phyloP scores from a whole-genome alignment of 1,140 invertebrate species.

The Temnothorax curvispinosus region DNA sequence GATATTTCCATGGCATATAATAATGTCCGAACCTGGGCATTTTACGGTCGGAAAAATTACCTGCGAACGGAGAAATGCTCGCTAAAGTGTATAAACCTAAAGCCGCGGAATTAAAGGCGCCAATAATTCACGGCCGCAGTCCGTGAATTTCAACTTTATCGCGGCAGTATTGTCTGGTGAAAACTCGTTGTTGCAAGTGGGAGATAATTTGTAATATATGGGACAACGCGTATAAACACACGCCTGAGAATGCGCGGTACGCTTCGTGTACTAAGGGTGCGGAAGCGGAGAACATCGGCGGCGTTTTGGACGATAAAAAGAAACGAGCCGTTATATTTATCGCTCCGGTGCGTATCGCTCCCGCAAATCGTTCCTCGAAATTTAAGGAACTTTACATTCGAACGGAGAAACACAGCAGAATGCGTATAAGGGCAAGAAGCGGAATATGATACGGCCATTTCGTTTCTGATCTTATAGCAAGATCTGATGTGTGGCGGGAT shows the following conservation, averaged over 20 bases:
- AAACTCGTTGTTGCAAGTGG: conserved; percentile 61
- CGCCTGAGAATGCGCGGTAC: conserved; percentile 11
- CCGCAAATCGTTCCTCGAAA: conserved; percentile 23
- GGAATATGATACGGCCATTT: neutral
- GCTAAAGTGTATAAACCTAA: conserved; percentile 76
- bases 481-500: neutral
- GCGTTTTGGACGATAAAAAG: conserved; percentile 40
- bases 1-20: neutral
- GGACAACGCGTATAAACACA: conserved; percentile 33
- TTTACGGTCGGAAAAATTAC: conserved; percentile 41
- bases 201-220: conserved; percentile 56
- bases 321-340: conserved; percentile 48
- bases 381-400: conserved; percentile 31
- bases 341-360: neutral
- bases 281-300: conserved; percentile 24
- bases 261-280: conserved; percentile 3
- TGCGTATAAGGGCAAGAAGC: neutral
- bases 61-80: neutral
- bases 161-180: conserved; percentile 53
- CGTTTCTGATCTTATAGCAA: neutral
- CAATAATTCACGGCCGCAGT: conserved; percentile 74
- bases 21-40: conserved; percentile 17
- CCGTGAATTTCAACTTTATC: conserved; percentile 66
- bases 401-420: neutral
- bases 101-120: conserved; percentile 75